phyloP scores from a whole-genome alignment of 2,797 vertebrate species.

The Alouatta caraya region DNA sequence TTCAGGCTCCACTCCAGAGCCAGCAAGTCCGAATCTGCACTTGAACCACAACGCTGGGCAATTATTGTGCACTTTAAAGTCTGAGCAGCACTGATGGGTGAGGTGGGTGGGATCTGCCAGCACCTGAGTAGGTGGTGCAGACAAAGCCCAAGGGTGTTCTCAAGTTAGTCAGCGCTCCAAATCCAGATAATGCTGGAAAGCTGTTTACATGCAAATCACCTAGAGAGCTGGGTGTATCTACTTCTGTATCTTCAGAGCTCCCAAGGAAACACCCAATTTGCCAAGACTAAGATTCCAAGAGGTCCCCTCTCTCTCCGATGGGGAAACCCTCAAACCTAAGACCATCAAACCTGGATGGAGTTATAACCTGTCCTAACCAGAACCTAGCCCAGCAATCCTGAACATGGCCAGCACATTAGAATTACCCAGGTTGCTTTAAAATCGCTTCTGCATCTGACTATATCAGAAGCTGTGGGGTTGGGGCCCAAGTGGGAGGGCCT shows the following conservation, averaged over 20 bases:
- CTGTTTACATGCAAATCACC: background rate
- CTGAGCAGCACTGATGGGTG: background rate
- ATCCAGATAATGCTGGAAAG: background rate
- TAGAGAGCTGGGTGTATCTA: background rate
- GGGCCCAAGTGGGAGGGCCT: background rate
- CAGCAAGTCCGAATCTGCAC: background rate
- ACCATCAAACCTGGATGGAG: background rate
- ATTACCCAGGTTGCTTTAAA: background rate
- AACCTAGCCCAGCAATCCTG: background rate
- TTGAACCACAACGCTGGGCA: background rate
- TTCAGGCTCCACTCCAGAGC: background rate
- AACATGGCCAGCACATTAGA: background rate
- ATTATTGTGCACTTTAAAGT: background rate
- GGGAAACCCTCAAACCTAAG: background rate
- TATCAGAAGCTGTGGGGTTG: background rate
- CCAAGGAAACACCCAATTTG: background rate
- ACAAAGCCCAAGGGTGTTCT: background rate
- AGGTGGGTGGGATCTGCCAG: background rate
- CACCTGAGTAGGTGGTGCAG: background rate
- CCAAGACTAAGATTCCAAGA: background rate
- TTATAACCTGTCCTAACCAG: background rate
- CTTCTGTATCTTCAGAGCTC: background rate
- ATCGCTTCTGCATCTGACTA: background rate
- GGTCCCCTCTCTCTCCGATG: background rate
- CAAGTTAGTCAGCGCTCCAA: background rate